Base-by-base conservation (phyloP, 2,113 vertebrate genomes). In the Pitta sordida region DNA sequence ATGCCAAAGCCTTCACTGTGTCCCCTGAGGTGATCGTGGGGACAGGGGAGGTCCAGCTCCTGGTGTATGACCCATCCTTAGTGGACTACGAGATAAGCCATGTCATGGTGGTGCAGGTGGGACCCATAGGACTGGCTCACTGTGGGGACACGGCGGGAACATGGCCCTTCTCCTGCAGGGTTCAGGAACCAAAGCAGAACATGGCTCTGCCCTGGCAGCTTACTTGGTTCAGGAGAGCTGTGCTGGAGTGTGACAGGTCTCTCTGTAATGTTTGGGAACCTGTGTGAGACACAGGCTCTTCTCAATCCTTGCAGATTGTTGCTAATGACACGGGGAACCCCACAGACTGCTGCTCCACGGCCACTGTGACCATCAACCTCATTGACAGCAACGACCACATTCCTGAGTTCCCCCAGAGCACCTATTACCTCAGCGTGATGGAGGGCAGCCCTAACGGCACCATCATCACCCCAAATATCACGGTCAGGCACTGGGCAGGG, bases 351-450 rank as follows among this genome's bases (percentile, higher is more conserved):
- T 97, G 96, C 22, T 98, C 98, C 12, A 95, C 60, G 0, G 99
- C 98, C 39, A 97, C 58, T 0, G 98, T 99, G 79, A 99, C 98
- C 63, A 98, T 99, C 46, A 16, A 89, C 21, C 96, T 99, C 78
- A 95, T 88, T 19, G 99, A 99, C 68, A 87, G 67, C 41, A 99
- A 99, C 5, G 99, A 99, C 97, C 98, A 99, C 90, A 97, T 62
- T 49, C 99, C 99, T 5, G 67, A 12, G 6, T 99, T 99, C 77
- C 11, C 59, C 26, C 1, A 98, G 6, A 95, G 92, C 36, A 77
- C 63, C 11, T 99, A 99, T 65, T 29, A 56, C 21, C 68, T 99
- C 27, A 24, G 1, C 0, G 97, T 99, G 74, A 0, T 30, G 6
- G 99, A 99, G 92, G 94, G 99, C 94, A 97, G 98, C 79, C 9